Evolutionary conservation across 2,797 vertebrate genomes (phyloP), one percentile per base, ranked within the genome.

Genomic region (Chaunax sp.): DNA sequence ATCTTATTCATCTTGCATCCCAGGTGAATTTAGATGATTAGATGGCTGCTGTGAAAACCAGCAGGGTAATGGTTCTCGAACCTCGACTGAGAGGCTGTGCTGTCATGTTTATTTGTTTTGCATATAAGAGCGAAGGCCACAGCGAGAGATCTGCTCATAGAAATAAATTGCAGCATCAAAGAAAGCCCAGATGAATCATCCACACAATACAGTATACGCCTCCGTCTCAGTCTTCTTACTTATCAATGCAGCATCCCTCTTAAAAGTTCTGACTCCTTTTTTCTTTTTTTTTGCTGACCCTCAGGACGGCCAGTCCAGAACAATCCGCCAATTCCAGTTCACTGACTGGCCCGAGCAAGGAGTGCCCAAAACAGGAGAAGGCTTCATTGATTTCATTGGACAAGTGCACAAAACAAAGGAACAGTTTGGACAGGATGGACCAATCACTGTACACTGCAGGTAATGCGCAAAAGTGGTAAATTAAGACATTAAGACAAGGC

Each of bases 401-500:
- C 97, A 98, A 83, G 97, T 98, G 86, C 97, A 98, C 92, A 98
- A 98, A 93, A 98, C 97, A 80, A 98, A 98, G 95, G 97, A 98
- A 78, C 97, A 98, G 88, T 98, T 98, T 0, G 97, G 97, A 71
- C 97, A 98, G 90, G 97, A 98, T 0, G 97, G 97, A 81, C 97
- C 97, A 87, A 98, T 98, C 93, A 97, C 96, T 0, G 96, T 98
- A 84, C 97, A 98, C 90, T 98, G 97, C 96, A 98, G 97, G 97
- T 98, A 62, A 72, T 60, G 16, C 54, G 64, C 26, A 22, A 6
- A 25, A 3, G 10, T 11, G 22, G 22, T 16, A 4, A 5, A 51
- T 33, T 3, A 43, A 64, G 8, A 30, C 9, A 38, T 41, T 5
- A 19, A 30, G 6, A 54, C 6, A 51, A 18, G 38, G 19, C 22